Evolutionary conservation across 2,888 invertebrate species (phyloP), one percentile per base, ranked within the genome.

Genomic region (Eupelmus urozonus): DNA sequence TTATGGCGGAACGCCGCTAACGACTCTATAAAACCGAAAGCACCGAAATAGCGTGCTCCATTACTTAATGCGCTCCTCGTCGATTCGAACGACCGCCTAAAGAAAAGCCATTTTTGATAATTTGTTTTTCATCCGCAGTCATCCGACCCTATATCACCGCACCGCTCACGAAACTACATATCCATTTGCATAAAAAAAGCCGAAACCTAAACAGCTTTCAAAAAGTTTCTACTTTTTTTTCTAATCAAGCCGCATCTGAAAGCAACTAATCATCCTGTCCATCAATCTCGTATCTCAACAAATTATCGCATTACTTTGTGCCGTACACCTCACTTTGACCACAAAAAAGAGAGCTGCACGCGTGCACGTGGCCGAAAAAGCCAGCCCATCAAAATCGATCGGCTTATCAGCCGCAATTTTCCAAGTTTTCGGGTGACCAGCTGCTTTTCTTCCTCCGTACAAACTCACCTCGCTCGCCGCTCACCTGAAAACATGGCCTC

Each of bases 271-370:
- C 23, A 13, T 57, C 25, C 20, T 25, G 55, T 40, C 23, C 53
- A 57, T 29, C 65, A 11, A 45, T 29, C 45, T 34, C 45, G 23
- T 66, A 74, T 74, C 73, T 57, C 11, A 9, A 9, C 20, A 23
- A 45, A 66, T 29, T 29, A 74, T 74, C 73, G 5, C 59, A 59
- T 65, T 74, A 57, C 29, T 71, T 71, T 57, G 45, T 29, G n/a
- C n/a, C n/a, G n/a, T n/a, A n/a, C 73, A 5, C 59, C 49, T 65
- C 66, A 57, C 29, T 71, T 71, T 57, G 45, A 20, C 18, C 20
- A 57, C 25, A 20, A 57, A 23, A 55, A 53, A 40, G 34, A 23
- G 2, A 62, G 9, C 27, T 20, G 23, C 16, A 25, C 34, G 49
- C 25, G 20, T 20, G 16, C 27, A 13, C 9, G 34, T 3, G 23